These are phyloP conservation scores for Meganola albula DNA, from an alignment of 2,888 invertebrate genomes.

Conservation along the genomic window DNA sequence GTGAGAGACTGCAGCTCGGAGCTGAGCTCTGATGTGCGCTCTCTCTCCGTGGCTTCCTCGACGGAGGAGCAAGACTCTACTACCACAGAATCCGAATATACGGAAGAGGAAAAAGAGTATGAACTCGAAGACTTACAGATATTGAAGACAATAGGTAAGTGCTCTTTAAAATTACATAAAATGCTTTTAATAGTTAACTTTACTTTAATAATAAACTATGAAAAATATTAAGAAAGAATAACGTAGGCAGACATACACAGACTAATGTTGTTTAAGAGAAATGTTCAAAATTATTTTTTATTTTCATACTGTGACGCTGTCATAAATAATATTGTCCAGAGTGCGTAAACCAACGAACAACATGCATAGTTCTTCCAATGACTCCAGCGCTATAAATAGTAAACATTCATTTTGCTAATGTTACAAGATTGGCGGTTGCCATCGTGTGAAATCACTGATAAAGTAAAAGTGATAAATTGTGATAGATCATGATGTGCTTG, in stretches of 20 bases:
- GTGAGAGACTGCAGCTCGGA: constrained; percentile 75
- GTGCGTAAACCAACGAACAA: too few species aligned
- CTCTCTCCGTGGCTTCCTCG: constrained; percentile 71
- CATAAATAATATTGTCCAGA: background rate
- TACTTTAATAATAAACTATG: too few species aligned
- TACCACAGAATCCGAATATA: constrained; percentile 76
- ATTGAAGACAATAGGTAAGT: constrained; percentile 92
- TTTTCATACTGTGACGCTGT: too few species aligned
- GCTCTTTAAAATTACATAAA: background rate
- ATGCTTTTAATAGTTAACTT: too few species aligned
- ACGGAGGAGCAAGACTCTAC: constrained; percentile 76
- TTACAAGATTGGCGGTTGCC: constrained; percentile 30
- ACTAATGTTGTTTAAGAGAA: too few species aligned
- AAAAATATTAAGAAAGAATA: too few species aligned
- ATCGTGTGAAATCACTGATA: constrained; percentile 26
- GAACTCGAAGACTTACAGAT: constrained; percentile 90
- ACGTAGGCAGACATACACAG: too few species aligned
- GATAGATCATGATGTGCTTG: too few species aligned
- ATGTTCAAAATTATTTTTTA: too few species aligned
- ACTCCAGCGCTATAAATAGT: constrained; percentile 26
- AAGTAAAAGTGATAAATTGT: constrained; percentile 35
- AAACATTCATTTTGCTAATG: constrained; percentile 27
- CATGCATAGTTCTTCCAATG: constrained; percentile 4
- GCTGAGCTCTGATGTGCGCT: constrained; percentile 68
- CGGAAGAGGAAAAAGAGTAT: constrained; percentile 80